Conservation (phyloP, 2,888 invertebrate species). For the Dromius quadrimaculatus region DNA sequence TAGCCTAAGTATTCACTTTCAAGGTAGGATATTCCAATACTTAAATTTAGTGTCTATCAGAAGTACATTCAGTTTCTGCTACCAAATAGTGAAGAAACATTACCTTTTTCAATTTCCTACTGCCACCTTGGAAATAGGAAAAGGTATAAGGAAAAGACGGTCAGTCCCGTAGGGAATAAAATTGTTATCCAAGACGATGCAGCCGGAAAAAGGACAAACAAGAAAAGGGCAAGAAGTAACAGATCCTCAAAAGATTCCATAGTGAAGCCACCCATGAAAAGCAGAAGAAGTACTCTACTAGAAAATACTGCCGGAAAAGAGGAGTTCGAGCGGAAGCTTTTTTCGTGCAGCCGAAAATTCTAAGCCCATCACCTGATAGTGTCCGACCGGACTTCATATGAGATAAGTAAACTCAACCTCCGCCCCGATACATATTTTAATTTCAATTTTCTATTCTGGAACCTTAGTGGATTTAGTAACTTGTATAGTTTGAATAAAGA, state of each 20-base stretch:
- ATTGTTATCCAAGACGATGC: not conserved
- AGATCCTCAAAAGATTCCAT: not conserved
- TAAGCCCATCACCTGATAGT: not conserved
- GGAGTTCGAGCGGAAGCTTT: not conserved
- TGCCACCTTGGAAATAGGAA: too few species aligned
- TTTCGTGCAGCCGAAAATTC: not conserved
- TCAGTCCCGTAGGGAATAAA: not conserved
- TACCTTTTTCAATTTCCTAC: too few species aligned
- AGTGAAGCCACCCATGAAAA: not conserved
- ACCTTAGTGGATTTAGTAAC: not conserved
- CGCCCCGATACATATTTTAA: too few species aligned
- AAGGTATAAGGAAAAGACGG: not conserved
- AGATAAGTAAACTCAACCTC: not conserved
- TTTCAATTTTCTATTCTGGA: not conserved
- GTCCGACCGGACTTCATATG: not conserved
- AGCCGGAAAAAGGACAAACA: not conserved
- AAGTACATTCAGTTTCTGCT: too few species aligned
- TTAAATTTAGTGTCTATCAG: too few species aligned
- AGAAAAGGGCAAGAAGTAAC: not conserved
- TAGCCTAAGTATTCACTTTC: too few species aligned
- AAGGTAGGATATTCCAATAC: too few species aligned
- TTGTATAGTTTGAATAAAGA: not conserved
- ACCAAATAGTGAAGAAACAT: too few species aligned
- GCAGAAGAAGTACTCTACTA: not conserved
- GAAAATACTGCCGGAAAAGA: not conserved